phyloP scores from a whole-genome alignment of 1,140 invertebrate species.

The Dendrolimus kikuchii region DNA sequence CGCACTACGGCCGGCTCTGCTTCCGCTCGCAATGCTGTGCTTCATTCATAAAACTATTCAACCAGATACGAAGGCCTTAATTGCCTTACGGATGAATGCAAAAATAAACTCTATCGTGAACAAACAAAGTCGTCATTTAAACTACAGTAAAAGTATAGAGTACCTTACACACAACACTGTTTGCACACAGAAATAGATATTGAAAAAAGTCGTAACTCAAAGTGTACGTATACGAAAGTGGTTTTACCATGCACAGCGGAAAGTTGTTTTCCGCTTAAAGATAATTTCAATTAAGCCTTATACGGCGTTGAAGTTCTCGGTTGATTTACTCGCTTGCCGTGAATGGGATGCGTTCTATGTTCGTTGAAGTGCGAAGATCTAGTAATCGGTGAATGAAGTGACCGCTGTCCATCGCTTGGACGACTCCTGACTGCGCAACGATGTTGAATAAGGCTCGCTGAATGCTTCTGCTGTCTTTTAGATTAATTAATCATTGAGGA shows the following conservation, averaged over 20 bases:
- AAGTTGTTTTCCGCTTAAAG: conserved; percentile 61
- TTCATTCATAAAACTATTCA: conserved; percentile 66
- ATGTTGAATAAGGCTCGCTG: conserved; percentile 16
- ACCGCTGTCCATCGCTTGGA: conserved; percentile 24
- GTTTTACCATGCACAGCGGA: conserved; percentile 46
- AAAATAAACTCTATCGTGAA: conserved; percentile 23
- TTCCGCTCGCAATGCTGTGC: conserved; percentile 64
- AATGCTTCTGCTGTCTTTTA: too few species aligned
- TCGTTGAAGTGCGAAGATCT: conserved; percentile 61
- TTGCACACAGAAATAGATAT: conserved; percentile 51
- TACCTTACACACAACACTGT: conserved; percentile 16
- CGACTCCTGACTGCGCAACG: conserved; percentile 19
- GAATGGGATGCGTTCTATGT: conserved; percentile 64
- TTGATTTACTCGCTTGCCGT: conserved; percentile 64
- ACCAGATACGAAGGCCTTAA: conserved; percentile 23
- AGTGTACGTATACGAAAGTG: conserved; percentile 52
- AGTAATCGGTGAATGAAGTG: conserved; percentile 58
- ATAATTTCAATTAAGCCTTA: conserved; percentile 38
- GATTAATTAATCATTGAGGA: too few species aligned
- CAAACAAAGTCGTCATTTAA: conserved; percentile 21
- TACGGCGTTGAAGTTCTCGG: conserved; percentile 39
- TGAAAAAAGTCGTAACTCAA: conserved; percentile 60
- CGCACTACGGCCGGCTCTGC: conserved; percentile 57
- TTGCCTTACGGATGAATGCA: conserved; percentile 7
- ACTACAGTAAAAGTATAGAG: conserved; percentile 6